A percentile compares a stretch with the other conserved stretches of the same genome.
phyloP scores from a whole-genome alignment of 2,113 vertebrate species.

The Pyrgilauda ruficollis region DNA sequence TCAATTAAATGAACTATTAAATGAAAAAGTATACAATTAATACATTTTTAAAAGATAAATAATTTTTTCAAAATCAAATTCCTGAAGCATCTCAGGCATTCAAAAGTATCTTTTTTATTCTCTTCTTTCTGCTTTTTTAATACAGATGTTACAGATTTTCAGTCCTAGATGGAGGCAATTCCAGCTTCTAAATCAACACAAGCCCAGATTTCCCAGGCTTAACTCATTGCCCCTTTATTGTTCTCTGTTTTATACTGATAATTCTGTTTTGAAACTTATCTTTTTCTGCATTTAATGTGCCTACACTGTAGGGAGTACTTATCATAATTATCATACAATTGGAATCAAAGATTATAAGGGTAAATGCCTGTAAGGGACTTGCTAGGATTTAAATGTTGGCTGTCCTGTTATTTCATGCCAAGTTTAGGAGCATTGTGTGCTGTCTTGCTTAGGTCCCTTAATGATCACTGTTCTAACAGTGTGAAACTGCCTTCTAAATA shows the following conservation, averaged over 20 bases:
- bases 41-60: fast-evolving
- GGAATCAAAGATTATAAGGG: conserved; percentile 19
- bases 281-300: not conserved
- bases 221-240: not conserved
- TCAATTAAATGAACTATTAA: not conserved
- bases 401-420: not conserved
- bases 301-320: not conserved
- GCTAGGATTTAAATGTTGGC: not conserved
- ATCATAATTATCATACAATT: not conserved
- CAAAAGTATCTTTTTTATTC: not conserved
- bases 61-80: not conserved
- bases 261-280: not conserved
- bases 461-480: not conserved
- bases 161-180: not conserved
- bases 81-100: not conserved
- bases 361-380: conserved; percentile 18
- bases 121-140: not conserved
- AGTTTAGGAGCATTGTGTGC: not conserved
- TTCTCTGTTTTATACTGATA: not conserved
- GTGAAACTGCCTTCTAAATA: conserved; percentile 5
- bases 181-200: not conserved
- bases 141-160: not conserved
- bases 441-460: not conserved
- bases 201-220: not conserved
- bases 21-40: not conserved